These are phyloP conservation scores for Macrosteles quadrilineatus DNA, from an alignment of 1,140 invertebrate genomes.

Conservation along the genomic window DNA sequence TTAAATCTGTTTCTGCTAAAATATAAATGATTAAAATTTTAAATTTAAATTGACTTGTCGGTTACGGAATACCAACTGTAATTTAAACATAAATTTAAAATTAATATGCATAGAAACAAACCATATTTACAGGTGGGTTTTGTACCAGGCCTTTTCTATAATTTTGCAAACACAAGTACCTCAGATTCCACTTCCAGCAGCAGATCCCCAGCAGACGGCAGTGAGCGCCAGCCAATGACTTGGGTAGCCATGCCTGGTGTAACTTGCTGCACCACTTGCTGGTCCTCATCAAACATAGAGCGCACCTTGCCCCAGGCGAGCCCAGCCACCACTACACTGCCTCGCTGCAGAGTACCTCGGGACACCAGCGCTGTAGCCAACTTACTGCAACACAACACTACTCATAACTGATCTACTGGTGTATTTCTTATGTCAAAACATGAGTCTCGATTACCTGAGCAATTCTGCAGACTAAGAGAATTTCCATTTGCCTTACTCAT, in stretches of 20 bases:
- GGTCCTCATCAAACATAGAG: slow-evolving; percentile 68
- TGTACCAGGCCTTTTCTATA: background rate
- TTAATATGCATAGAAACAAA: too few species aligned
- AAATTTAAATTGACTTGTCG: too few species aligned
- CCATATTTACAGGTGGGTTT: too few species aligned
- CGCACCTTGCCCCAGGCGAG: slow-evolving; percentile 81
- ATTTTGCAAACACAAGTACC: slow-evolving; percentile 44
- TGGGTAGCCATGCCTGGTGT: slow-evolving; percentile 81
- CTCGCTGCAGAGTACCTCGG: slow-evolving; percentile 84
- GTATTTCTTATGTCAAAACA: slow-evolving; percentile 8
- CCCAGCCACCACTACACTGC: slow-evolving; percentile 81
- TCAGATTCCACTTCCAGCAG: slow-evolving; percentile 82
- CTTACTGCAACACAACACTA: slow-evolving; percentile 71
- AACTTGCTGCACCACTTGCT: slow-evolving; percentile 62
- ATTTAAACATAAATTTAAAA: too few species aligned
- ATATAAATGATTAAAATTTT: too few species aligned
- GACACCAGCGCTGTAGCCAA: slow-evolving; percentile 86
- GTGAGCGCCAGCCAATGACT: slow-evolving; percentile 84
- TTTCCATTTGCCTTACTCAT: too few species aligned
- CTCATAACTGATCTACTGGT: slow-evolving; percentile 35
- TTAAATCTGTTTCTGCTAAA: too few species aligned
- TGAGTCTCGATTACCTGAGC: too few species aligned
- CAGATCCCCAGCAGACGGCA: slow-evolving; percentile 85
- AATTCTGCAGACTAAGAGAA: too few species aligned
- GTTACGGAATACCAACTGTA: too few species aligned